Evolutionary conservation across 2,113 vertebrate genomes (phyloP), one percentile per base, ranked within the genome.

Genomic region (Podarcis muralis): DNA sequence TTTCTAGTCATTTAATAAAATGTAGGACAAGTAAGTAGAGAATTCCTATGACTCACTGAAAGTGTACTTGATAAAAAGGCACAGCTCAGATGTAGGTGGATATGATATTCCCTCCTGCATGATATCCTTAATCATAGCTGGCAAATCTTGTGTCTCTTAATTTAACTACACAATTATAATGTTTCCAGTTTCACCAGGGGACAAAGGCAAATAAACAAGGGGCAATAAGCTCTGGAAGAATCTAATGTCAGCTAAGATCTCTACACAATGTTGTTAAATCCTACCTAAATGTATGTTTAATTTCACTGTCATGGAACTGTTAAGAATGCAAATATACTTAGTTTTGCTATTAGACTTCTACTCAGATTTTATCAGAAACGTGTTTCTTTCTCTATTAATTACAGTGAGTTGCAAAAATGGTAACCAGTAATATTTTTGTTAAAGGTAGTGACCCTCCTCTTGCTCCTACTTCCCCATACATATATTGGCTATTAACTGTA

Each of bases 101-200:
- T 62, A 68, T 68, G 7, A 69, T 69, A 83, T 87, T 80, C 62
- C 62, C 76, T 35, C 48, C 65, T 80, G 76, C 76, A 53, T 86
- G 65, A 68, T 80, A 80, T 68, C 80, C 66, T 80, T 87, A 87
- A 87, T 87, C 65, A 80, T 69, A 87, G 77, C 85, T 87, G 85
- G 79, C 66, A 79, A 87, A 87, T 48, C n/a, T 78, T 87, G 76
- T 53, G 77, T 71, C 65, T 79, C 77, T 87, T 87, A 79, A 87
- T 87, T 87, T 87, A 80, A 80, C 40, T 87, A 79, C 76, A 87
- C 85, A 87, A 87, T 79, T 87, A 35, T 25, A 69, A 62, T 69
- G 62, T 69, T 79, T 87, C 76, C 65, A 80, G 76, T 69, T 59
- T 8, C 59, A 53, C 65, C 43, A 35, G 37, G 62, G 81, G 25